phyloP scores from a whole-genome alignment of 92 coral and sea anemone genomes.

The Epizoanthus illoricatus region DNA sequence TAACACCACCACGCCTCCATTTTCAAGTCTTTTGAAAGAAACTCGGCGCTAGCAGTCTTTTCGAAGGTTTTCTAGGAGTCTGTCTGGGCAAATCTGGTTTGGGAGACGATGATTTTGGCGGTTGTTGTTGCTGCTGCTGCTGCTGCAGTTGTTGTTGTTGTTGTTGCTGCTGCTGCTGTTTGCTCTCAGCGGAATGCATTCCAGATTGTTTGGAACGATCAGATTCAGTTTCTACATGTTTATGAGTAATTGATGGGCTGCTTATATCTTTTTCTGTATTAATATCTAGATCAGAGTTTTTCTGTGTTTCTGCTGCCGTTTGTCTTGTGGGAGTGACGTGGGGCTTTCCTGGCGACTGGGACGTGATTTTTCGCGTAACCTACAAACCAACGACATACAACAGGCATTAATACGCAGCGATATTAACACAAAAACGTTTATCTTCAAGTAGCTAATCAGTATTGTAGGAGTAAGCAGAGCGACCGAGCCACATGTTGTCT shows the following conservation, averaged over 20 bases:
- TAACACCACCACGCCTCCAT: background rate
- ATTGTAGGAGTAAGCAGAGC: conserved; percentile 1
- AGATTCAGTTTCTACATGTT: background rate
- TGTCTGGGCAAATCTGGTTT: background rate
- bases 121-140: background rate
- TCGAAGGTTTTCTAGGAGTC: background rate
- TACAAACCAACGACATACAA: background rate
- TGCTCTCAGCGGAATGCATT: background rate
- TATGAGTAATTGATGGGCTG: too few relatives aligned
- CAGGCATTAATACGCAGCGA: background rate
- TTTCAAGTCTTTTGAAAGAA: background rate
- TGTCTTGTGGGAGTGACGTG: background rate
- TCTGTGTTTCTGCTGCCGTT: background rate
- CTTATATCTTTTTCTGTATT: background rate
- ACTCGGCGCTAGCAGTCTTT: conserved; percentile 13
- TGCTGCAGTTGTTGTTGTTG: background rate
- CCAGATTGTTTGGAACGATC: too few relatives aligned
- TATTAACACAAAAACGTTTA: background rate
- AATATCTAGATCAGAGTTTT: background rate
- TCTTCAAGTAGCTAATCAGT: background rate
- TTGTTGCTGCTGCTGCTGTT: background rate
- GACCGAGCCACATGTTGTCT: background rate
- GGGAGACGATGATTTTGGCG: background rate
- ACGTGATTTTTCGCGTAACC: conserved; percentile 35
- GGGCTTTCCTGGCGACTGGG: conserved; percentile 29